Conservation (phyloP, 2,888 invertebrate genomes). For the Drosophila borborema region DNA sequence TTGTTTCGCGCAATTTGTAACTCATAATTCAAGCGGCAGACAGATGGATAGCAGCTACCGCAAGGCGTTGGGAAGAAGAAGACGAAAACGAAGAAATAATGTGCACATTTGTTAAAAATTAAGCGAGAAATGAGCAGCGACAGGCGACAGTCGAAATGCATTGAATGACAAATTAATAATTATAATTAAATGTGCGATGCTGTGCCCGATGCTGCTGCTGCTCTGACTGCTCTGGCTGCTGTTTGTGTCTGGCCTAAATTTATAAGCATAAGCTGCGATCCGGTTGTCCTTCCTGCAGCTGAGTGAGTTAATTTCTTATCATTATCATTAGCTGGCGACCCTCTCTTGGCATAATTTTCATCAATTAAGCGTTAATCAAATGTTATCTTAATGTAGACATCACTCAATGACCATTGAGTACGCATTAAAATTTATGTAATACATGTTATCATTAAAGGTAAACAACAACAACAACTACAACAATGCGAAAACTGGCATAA, state of each 20-base stretch:
- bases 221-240: background rate
- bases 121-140: constrained; percentile 41
- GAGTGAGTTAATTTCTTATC: constrained; percentile 48
- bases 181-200: constrained; percentile 47
- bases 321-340: constrained; percentile 62
- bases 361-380: constrained; percentile 71
- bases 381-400: constrained; percentile 75
- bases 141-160: constrained; percentile 21
- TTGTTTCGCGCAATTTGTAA: constrained; percentile 72
- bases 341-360: constrained; percentile 60
- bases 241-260: constrained; percentile 20
- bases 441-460: constrained; percentile 58
- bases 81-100: constrained; percentile 45
- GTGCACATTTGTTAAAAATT: constrained; percentile 68
- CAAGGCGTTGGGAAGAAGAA: constrained; percentile 24
- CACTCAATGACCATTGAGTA: constrained; percentile 53
- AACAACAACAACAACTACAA: constrained; percentile 23
- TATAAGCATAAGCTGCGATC: constrained; percentile 1
- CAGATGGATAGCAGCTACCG: background rate
- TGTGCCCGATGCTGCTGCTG: background rate
- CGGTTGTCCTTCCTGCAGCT: constrained; percentile 54
- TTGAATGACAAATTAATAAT: constrained; percentile 51
- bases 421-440: constrained; percentile 71
- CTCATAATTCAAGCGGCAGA: constrained; percentile 63
- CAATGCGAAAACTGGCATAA: constrained; percentile 26